Conservation (phyloP, 2,113 vertebrate genomes). For the Phylloscopus trochiloides region DNA sequence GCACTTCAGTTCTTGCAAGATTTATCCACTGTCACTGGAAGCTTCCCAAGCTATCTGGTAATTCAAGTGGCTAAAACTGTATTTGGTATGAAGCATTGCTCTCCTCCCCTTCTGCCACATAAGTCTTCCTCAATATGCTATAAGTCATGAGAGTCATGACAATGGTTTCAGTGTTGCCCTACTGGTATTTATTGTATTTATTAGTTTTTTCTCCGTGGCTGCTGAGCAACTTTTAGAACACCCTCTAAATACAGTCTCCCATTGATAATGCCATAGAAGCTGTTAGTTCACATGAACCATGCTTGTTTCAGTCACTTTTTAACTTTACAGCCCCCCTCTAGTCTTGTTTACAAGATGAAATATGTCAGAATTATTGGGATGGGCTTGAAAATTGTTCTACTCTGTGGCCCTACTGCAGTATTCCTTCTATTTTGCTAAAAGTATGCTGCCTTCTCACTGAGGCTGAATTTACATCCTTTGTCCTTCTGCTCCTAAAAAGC, state of each 20-base stretch:
- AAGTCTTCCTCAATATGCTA: background rate
- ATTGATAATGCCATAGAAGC: background rate
- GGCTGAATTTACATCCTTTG: background rate
- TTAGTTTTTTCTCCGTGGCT: background rate
- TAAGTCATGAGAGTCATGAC: fast-evolving
- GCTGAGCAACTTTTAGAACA: background rate
- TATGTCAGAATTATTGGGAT: background rate
- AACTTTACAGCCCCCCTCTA: background rate
- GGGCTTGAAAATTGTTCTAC: background rate
- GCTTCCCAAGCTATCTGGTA: background rate
- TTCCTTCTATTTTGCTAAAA: background rate
- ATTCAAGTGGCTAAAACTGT: background rate
- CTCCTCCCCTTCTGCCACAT: background rate
- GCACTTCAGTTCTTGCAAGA: background rate
- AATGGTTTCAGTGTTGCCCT: background rate
- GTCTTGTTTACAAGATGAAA: background rate
- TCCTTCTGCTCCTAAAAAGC: background rate
- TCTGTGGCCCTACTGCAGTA: background rate
- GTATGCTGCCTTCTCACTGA: background rate
- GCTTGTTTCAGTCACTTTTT: background rate
- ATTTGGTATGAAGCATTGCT: background rate
- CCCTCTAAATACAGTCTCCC: background rate
- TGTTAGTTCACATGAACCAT: background rate
- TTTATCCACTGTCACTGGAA: background rate
- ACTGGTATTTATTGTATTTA: background rate